A percentile compares a stretch with the other conserved stretches of the same genome.
Conservation (phyloP, 2,888 invertebrate species). For the Mesochorus sp. region DNA sequence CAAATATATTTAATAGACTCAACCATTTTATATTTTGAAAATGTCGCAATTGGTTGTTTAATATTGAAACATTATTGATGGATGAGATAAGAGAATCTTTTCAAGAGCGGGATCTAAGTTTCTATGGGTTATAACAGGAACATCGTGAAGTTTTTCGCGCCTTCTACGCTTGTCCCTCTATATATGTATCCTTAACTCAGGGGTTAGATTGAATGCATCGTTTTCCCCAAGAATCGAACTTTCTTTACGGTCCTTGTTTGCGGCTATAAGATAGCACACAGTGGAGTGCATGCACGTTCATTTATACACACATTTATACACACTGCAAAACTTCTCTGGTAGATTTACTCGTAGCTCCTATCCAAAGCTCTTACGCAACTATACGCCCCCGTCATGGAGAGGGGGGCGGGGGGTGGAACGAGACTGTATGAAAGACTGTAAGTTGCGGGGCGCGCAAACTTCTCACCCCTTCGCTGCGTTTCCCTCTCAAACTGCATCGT, state of each 20-base stretch:
- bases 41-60: too few species aligned
- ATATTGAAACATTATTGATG: too few species aligned
- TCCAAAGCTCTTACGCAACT: slow-evolving; percentile 37
- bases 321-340: slow-evolving; percentile 42
- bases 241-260: slow-evolving; percentile 53
- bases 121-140: not conserved
- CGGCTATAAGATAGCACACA: not conserved
- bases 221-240: slow-evolving; percentile 46
- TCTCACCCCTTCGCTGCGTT: slow-evolving; percentile 7
- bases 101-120: too few species aligned
- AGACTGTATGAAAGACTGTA: not conserved
- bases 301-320: not conserved
- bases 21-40: too few species aligned
- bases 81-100: too few species aligned
- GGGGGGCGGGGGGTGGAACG: not conserved
- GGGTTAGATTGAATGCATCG: slow-evolving; percentile 52
- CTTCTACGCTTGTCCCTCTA: slow-evolving; percentile 8
- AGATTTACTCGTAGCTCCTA: slow-evolving; percentile 45
- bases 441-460: slow-evolving; percentile 35
- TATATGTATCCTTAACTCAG: not conserved
- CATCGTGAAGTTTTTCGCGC: not conserved
- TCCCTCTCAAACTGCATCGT: too few species aligned
- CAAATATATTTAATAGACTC: too few species aligned
- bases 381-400: not conserved
- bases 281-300: not conserved